Percentiles rank a stretch among this genome's conserved stretches.
phyloP scores from a whole-genome alignment of 2,797 vertebrate species.

The Hoplostethus mediterraneus region DNA sequence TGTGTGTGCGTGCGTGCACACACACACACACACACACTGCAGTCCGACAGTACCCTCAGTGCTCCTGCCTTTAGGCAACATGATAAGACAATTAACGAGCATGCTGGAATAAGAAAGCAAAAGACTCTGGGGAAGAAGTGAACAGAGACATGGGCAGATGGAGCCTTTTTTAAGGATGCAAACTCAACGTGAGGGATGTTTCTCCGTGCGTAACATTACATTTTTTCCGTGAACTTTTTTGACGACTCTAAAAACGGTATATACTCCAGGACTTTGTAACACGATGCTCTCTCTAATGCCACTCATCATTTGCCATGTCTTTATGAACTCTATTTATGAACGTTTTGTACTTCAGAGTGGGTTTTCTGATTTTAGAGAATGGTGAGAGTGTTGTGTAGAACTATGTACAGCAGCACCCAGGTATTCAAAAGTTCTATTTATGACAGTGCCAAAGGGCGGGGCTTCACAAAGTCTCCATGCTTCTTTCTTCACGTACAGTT shows the following conservation, averaged over 20 bases:
- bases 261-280: conserved; percentile 52
- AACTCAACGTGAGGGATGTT: conserved; percentile 35
- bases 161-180: conserved; percentile 59
- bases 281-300: conserved; percentile 64
- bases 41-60: conserved; percentile 48
- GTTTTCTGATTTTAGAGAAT: conserved; percentile 69
- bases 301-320: conserved; percentile 65
- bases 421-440: conserved; percentile 74
- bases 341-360: conserved; percentile 75
- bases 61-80: conserved; percentile 60
- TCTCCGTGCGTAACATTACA: conserved; percentile 55
- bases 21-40: conserved; percentile 19
- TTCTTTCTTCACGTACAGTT: conserved; percentile 61
- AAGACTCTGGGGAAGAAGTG: conserved; percentile 60
- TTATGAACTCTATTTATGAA: conserved; percentile 86
- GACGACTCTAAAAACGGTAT: conserved; percentile 53
- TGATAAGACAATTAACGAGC: conserved; percentile 57
- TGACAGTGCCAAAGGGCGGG: conserved; percentile 83
- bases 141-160: conserved; percentile 52
- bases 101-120: conserved; percentile 64
- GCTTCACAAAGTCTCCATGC: conserved; percentile 64
- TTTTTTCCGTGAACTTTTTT: conserved; percentile 41
- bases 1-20: too few relatives aligned
- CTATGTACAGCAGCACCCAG: conserved; percentile 70
- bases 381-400: conserved; percentile 59